Evolutionary conservation across 2,888 invertebrate genomes (phyloP), one percentile per base, ranked within the genome.

Genomic region (Taenaris catops): DNA sequence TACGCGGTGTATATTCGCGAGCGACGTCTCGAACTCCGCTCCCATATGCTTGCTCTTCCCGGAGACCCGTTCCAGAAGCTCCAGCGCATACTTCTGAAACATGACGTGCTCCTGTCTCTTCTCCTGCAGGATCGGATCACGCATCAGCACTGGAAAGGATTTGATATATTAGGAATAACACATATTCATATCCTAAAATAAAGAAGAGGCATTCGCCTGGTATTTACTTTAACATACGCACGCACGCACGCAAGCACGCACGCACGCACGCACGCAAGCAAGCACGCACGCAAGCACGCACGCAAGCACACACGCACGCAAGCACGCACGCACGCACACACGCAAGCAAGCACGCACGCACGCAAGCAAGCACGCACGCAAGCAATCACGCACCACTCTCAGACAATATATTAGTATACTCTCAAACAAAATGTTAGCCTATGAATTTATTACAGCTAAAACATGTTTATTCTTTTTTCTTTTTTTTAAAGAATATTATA

Each of bases 91-190:
- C 61, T 96, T 96, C 74, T 98, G 98, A 71, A 99, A 99, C 73
- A 93, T 92, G 0, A 96, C 95, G 75, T 99, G 99, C 58, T 98
- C 98, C 48, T 94, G 93, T 0, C 97, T 89, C 72, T 97, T 98
- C 75, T 99, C 99, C 80, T 98, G 97, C 0, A 98, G 88, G 42
- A 99, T 96, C 5, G 99, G 99, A 74, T 98, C 98, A 34, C 96
- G 93, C 96, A 98, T 98, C 34, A 99, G 78, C 48, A 90, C 94
- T 94, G 81, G 3, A 75, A 79, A 14, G n/a, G n/a, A n/a, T n/a
- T n/a, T n/a, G n/a, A n/a, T n/a, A n/a, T n/a, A n/a, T n/a, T n/a
- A n/a, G n/a, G n/a, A n/a, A n/a, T n/a, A n/a, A n/a, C n/a, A n/a
- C n/a, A n/a, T n/a, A n/a, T n/a, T n/a, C n/a, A n/a, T n/a, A n/a